Evolutionary conservation across 1,140 invertebrate species (phyloP).

Genomic region (Euglossa dilemma): DNA sequence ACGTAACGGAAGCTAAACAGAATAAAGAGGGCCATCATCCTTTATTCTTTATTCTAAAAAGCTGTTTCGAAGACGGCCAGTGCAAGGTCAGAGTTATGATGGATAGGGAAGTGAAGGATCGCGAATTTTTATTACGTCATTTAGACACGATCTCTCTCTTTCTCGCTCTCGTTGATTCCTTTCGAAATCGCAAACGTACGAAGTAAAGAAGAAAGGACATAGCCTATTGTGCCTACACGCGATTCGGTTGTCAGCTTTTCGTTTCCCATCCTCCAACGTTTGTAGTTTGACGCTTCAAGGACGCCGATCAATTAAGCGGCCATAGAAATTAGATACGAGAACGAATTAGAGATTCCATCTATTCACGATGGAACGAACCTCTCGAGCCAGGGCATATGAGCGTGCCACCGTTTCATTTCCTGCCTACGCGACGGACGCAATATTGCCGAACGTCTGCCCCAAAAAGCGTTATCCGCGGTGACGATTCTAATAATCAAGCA

Average conservation of each 20-base stretch:
- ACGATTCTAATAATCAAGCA: conserved; percentile 4
- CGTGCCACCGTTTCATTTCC: conserved; percentile 29
- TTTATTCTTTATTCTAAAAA: too few species aligned
- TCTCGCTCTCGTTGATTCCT: too few species aligned
- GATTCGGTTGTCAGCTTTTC: neutral
- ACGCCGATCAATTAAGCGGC: conserved; percentile 30
- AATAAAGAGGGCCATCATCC: too few species aligned
- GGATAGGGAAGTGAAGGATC: neutral
- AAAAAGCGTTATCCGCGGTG: neutral
- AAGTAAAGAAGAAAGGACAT: neutral
- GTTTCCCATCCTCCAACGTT: neutral
- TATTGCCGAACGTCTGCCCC: neutral
- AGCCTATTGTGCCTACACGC: neutral
- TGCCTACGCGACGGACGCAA: neutral
- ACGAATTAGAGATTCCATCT: conserved; percentile 39
- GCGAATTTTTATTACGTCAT: neutral
- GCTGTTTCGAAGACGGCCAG: too few species aligned
- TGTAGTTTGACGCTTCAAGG: neutral
- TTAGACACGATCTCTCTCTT: neutral
- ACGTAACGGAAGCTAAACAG: neutral
- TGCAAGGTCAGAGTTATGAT: too few species aligned
- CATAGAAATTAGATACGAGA: conserved; percentile 15
- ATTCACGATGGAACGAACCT: conserved; percentile 4
- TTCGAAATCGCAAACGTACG: neutral
- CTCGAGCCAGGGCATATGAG: neutral